These are phyloP conservation scores for Apis cerana DNA, from an alignment of 1,140 invertebrate genomes.

Conservation along the genomic window DNA sequence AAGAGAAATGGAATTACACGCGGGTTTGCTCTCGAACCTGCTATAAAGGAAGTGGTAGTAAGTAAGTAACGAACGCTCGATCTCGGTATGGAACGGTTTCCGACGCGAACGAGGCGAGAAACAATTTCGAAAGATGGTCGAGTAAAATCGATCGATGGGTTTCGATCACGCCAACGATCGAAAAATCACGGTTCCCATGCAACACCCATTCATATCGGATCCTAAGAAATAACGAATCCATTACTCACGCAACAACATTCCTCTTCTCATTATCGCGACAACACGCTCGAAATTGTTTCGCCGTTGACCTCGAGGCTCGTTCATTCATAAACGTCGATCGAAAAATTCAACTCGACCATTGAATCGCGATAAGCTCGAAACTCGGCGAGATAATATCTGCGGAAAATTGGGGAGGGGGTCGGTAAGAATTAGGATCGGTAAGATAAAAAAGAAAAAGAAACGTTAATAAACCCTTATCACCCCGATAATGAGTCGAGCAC, in stretches of 20 bases:
- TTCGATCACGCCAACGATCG: not conserved
- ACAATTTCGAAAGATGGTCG: conserved; percentile 9
- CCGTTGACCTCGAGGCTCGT: too few relatives aligned
- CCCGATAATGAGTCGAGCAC: conserved; percentile 7
- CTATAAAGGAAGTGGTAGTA: conserved; percentile 7
- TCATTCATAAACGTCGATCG: too few relatives aligned
- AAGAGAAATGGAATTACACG: not conserved
- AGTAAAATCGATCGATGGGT: not conserved
- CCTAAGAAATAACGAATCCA: too few relatives aligned
- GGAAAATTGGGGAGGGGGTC: too few relatives aligned
- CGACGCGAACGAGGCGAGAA: not conserved
- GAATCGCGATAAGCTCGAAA: too few relatives aligned
- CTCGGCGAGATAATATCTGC: not conserved
- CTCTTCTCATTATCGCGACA: too few relatives aligned
- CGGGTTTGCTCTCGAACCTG: conserved; percentile 1
- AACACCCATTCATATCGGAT: not conserved
- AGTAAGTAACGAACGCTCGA: conserved; percentile 29
- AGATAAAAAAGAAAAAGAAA: not conserved
- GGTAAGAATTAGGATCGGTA: too few relatives aligned
- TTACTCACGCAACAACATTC: too few relatives aligned
- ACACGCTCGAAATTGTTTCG: too few relatives aligned
- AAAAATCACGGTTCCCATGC: not conserved
- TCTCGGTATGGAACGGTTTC: not conserved
- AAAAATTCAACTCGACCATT: too few relatives aligned
- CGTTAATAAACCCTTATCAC: conserved; percentile 25